A percentile compares a stretch with the other conserved stretches of the same genome.
phyloP scores from a whole-genome alignment of 2,113 vertebrate genomes.

The Cepphus grylle region DNA sequence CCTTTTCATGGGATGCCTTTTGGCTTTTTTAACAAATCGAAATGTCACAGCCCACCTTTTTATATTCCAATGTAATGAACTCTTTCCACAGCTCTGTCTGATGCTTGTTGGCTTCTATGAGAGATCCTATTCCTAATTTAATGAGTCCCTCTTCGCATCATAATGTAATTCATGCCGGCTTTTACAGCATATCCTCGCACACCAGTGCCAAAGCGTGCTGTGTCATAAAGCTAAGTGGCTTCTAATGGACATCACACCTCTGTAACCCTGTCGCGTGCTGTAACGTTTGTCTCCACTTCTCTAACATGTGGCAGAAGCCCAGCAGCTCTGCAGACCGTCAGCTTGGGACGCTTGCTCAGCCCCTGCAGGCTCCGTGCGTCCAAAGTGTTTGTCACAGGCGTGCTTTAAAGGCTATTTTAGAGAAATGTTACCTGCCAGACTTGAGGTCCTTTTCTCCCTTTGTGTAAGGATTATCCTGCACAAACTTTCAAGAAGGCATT shows the following conservation, averaged over 20 bases:
- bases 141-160: not conserved
- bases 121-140: not conserved
- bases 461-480: not conserved
- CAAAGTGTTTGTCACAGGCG: not conserved
- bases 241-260: not conserved
- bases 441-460: not conserved
- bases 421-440: not conserved
- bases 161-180: not conserved
- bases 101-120: not conserved
- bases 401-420: not conserved
- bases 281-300: not conserved
- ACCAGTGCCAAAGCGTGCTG: not conserved
- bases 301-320: fast-evolving
- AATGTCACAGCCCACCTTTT: not conserved
- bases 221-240: not conserved
- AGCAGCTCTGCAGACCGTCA: not conserved
- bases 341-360: not conserved
- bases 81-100: not conserved
- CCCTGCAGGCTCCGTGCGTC: fast-evolving
- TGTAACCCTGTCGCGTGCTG: not conserved
- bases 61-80: not conserved
- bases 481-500: not conserved
- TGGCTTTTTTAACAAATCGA: not conserved
- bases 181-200: not conserved
- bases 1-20: not conserved